Evolutionary conservation across 2,888 invertebrate species (phyloP).

Genomic region (Drosophila histrio): DNA sequence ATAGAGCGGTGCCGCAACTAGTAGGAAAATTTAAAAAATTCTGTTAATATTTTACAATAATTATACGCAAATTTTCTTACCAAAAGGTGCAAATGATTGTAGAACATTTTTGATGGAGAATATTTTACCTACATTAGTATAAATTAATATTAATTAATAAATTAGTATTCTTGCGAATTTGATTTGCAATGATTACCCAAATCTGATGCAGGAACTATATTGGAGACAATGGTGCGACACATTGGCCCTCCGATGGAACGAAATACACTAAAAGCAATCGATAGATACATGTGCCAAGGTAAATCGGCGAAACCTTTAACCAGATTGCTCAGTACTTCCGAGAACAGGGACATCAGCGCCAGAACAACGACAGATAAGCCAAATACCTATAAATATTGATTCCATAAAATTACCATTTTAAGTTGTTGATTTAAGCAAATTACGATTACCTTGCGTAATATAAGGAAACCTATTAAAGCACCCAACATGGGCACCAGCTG

Average conservation of each 20-base stretch:
- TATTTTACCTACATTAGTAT: slow-evolving; percentile 86
- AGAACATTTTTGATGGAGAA: slow-evolving; percentile 88
- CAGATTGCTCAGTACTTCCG: slow-evolving; percentile 71
- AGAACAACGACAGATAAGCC: slow-evolving; percentile 78
- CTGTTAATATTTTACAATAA: background rate
- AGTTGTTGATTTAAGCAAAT: background rate
- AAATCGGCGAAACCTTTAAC: slow-evolving; percentile 75
- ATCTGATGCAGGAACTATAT: slow-evolving; percentile 82
- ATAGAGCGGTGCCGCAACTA: slow-evolving; percentile 87
- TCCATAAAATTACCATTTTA: too few relatives aligned
- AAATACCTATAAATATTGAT: slow-evolving; percentile 58
- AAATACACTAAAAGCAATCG: slow-evolving; percentile 71
- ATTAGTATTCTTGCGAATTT: background rate
- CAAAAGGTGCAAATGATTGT: slow-evolving; percentile 87
- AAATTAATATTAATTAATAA: background rate
- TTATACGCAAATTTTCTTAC: slow-evolving; percentile 14
- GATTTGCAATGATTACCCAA: slow-evolving; percentile 76
- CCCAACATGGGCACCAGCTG: slow-evolving; percentile 86
- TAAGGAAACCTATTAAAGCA: slow-evolving; percentile 86
- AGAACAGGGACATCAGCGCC: slow-evolving; percentile 74
- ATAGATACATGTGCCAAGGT: slow-evolving; percentile 81
- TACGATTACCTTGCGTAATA: slow-evolving; percentile 85
- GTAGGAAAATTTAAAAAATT: slow-evolving; percentile 7
- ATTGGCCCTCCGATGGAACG: slow-evolving; percentile 80
- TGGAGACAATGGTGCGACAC: slow-evolving; percentile 82